Evolutionary conservation across 2,797 vertebrate species (phyloP), one percentile per base, ranked within the genome.

Genomic region (Petrocephalus schoutedeni): DNA sequence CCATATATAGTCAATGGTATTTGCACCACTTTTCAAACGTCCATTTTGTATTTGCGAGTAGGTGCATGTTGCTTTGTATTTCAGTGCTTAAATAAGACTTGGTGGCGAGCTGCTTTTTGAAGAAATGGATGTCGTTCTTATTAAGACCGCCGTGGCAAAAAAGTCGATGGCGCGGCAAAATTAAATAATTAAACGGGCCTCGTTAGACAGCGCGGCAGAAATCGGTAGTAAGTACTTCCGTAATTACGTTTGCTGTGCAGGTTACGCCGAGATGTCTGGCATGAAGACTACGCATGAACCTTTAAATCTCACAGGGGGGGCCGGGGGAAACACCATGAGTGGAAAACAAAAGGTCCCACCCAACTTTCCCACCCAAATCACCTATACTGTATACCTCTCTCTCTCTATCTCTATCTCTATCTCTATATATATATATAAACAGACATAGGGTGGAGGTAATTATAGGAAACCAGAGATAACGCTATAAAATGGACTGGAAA

Each of bases 171-270:
- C 80, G 7, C 2, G 19, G 80, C n/a, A 21, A 21, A 83, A 83
- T 83, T 83, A 53, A 83, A 83, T 83, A 83, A 83, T 21, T 53
- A 53, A 32, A 83, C 21, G 49, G 10, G 80, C 49, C 80, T 83
- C 49, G n/a, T 57, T n/a, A 57, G 51, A 32, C 9, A 36, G 84
- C 58, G 51, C 51, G 56, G 82, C 21, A 21, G 83, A 85, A 32
- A 28, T 28, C 21, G 12, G 49, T 56, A 28, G 51, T 36, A 28
- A 57, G 83, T 28, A 59, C 53, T 32, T 41, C 3, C 84, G 12
- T 57, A 57, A 85, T 57, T 54, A 32, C 3, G 53, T 58, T 85
- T 58, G 54, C 53, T 58, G 56, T 59, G 54, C 23, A 16, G 28
- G 84, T 58, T 85, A 85, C 16, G 14, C 23, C 2, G 23, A 8